Conservation (phyloP, 2,797 vertebrate species). For the Emydoidea blandingii region DNA sequence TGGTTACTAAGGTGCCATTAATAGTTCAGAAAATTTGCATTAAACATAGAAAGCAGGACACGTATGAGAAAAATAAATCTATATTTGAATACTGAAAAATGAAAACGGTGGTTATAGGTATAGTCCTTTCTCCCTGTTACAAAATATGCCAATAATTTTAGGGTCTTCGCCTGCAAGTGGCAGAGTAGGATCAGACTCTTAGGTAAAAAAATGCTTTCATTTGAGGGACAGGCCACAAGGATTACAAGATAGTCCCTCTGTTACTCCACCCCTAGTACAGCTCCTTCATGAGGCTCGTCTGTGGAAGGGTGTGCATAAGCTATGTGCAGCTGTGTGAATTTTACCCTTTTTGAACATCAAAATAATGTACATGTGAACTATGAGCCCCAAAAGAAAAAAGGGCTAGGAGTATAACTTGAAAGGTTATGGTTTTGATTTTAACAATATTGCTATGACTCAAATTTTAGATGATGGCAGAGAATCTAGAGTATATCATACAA, state of each 20-base stretch:
- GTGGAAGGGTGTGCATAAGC: neutral
- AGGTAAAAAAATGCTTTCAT: neutral
- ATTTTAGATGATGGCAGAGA: neutral
- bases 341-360: neutral
- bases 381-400: neutral
- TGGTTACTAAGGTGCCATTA: neutral
- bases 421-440: neutral
- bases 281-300: neutral
- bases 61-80: neutral
- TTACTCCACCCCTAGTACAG: neutral
- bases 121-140: too few species aligned
- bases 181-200: too few species aligned
- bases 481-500: neutral
- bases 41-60: neutral
- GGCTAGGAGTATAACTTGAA: neutral
- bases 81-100: too few species aligned
- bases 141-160: too few species aligned
- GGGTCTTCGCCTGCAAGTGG: too few species aligned
- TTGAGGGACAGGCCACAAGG: neutral
- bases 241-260: neutral
- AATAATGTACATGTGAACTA: neutral
- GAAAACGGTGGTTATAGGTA: too few species aligned
- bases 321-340: neutral
- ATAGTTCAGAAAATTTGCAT: neutral
- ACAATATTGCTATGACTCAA: neutral